These are phyloP conservation scores for Gymnobelideus leadbeateri DNA, from an alignment of 2,113 vertebrate genomes.

Conservation along the genomic window DNA sequence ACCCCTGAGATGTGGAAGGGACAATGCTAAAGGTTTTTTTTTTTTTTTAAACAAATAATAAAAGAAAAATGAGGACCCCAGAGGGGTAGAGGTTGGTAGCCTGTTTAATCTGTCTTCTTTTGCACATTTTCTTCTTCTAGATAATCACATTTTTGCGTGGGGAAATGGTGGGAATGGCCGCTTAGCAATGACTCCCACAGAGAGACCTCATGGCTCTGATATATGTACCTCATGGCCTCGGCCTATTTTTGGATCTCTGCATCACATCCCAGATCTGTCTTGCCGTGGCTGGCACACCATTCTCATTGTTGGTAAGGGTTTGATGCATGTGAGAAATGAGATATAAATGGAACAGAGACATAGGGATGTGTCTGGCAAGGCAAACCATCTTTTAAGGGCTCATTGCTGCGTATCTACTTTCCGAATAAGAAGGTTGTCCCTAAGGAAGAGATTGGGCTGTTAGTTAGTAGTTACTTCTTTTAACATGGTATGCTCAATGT, in stretches of 20 bases:
- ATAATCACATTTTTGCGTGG: constrained; percentile 99
- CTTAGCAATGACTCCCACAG: constrained; percentile 94
- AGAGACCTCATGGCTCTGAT: constrained; percentile 94
- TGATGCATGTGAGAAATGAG: constrained; percentile 80
- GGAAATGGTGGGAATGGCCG: constrained; percentile 98
- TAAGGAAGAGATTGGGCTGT: constrained; percentile 14
- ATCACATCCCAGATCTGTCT: constrained; percentile 96
- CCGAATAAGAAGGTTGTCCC: constrained; percentile 33
- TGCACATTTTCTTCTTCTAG: constrained; percentile 81
- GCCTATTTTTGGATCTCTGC: constrained; percentile 98
- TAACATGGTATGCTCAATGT: neutral
- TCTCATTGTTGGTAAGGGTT: constrained; percentile 95
- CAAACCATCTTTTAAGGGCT: neutral
- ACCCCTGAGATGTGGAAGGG: too few species aligned
- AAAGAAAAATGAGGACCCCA: neutral
- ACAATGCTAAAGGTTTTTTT: neutral
- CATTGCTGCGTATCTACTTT: neutral
- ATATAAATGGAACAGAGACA: neutral
- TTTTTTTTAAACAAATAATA: too few species aligned
- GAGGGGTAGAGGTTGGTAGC: constrained; percentile 4
- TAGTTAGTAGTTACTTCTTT: neutral
- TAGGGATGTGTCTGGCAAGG: constrained; percentile 42
- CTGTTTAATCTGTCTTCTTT: constrained; percentile 43
- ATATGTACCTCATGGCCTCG: constrained; percentile 97
- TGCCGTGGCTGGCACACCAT: constrained; percentile 99